Percentiles rank a stretch among this genome's conserved stretches.
Evolutionary conservation across 53 echinoderm and acorn worm species (phyloP).

Genomic region (Pentamera pediparva): DNA sequence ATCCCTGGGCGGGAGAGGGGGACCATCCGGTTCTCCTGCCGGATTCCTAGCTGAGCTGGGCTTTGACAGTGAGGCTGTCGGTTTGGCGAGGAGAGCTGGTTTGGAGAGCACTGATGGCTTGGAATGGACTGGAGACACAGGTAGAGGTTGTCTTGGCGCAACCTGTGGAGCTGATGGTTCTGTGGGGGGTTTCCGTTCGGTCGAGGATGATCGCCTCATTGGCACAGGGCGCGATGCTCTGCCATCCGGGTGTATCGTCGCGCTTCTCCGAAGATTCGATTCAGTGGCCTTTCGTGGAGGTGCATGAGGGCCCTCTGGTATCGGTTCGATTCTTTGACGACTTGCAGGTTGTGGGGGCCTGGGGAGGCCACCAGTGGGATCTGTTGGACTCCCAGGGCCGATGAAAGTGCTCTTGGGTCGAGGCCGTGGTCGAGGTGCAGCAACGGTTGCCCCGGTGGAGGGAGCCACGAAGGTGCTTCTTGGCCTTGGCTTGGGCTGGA

Average conservation of each 20-base stretch:
- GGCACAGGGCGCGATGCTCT: too few species aligned
- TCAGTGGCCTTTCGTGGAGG: background rate
- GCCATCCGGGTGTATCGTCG: too few species aligned
- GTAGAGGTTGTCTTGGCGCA: too few species aligned
- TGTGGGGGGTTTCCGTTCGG: too few species aligned
- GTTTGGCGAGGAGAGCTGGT: too few species aligned
- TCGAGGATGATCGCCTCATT: too few species aligned
- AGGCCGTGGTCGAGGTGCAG: constrained; percentile 56
- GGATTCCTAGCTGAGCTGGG: too few species aligned
- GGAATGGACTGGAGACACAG: too few species aligned
- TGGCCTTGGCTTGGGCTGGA: constrained; percentile 25
- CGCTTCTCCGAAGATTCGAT: too few species aligned
- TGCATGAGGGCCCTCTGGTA: background rate
- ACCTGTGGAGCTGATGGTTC: too few species aligned
- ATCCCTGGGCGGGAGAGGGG: background rate
- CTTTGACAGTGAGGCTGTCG: too few species aligned
- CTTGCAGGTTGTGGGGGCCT: background rate
- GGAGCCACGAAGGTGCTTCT: background rate
- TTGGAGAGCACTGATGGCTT: too few species aligned
- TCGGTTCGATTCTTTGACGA: background rate
- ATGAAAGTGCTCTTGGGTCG: constrained; percentile 52
- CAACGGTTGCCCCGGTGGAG: background rate
- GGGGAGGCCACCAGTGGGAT: background rate
- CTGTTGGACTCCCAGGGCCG: background rate
- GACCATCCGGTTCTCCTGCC: background rate